Percentiles rank a stretch among this genome's conserved stretches.
Evolutionary conservation across 64 coral and sea anemone species (phyloP).

Genomic region (Pachyseris speciosa): DNA sequence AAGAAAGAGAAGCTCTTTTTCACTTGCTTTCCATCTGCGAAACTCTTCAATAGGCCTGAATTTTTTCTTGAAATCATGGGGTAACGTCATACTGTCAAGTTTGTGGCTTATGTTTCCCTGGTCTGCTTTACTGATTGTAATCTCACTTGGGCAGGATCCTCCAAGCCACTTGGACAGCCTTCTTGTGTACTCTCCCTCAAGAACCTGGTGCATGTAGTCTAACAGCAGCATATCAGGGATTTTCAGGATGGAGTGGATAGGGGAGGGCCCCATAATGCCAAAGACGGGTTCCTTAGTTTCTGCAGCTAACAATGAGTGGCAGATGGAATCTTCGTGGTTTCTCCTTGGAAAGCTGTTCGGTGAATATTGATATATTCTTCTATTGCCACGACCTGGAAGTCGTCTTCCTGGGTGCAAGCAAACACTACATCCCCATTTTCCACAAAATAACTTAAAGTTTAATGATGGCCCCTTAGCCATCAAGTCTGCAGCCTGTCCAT

Average conservation of each 20-base stretch:
- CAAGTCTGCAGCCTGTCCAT: constrained; percentile 70
- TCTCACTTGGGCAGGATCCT: constrained; percentile 57
- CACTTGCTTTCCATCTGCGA: constrained; percentile 79
- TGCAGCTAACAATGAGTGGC: constrained; percentile 60
- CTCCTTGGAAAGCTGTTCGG: constrained; percentile 32
- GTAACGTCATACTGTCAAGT: constrained; percentile 34
- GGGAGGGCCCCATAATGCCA: constrained; percentile 63
- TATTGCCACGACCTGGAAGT: constrained; percentile 66
- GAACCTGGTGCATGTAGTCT: constrained; percentile 88
- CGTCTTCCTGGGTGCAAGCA: constrained; percentile 73
- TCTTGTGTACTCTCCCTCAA: constrained; percentile 83
- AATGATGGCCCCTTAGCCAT: constrained; percentile 79
- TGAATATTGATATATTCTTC: constrained; percentile 50
- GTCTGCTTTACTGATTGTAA: background rate
- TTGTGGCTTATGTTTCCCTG: constrained; percentile 14
- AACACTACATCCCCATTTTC: constrained; percentile 56
- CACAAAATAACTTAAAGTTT: constrained; percentile 68
- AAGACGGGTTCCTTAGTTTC: constrained; percentile 46
- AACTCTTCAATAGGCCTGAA: constrained; percentile 74
- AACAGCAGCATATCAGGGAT: constrained; percentile 81
- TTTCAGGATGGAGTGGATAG: constrained; percentile 56
- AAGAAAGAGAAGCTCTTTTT: constrained; percentile 78
- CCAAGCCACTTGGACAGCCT: constrained; percentile 73
- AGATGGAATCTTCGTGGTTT: constrained; percentile 55
- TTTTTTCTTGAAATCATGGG: constrained; percentile 81